Evolutionary conservation across 1,140 invertebrate species (phyloP), one percentile per base, ranked within the genome.

Genomic region (Cryptotermes secundus): DNA sequence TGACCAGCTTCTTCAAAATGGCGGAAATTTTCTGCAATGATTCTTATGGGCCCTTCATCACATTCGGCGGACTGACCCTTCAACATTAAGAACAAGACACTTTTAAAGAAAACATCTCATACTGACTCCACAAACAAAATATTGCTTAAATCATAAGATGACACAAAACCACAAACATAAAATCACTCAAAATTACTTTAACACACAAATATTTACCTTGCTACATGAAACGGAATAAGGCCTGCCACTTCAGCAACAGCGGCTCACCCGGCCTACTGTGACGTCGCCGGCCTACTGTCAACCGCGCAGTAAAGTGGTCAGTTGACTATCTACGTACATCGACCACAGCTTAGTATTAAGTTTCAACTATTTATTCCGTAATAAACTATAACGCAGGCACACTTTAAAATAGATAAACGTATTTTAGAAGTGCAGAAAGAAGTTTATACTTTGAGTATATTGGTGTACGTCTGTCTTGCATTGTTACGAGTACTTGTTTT

Each of bases 171-270:
- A 45, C 38, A 3, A 82, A 34, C n/a, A 34, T 3, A 45, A 45
- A 82, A 45, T 45, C 81, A 82, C 81, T 82, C 42, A 42, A 26
- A 82, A 45, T 82, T 82, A 31, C 26, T 35, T 72, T 65, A 79
- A 59, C 83, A 80, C 83, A 80, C 72, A 80, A 85, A 89, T 89
- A 88, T 89, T 91, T 91, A 91, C 90, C 90, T 91, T 90, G 90
- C 90, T 91, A 91, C 90, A 91, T 91, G 90, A 90, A 90, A 90
- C 90, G 90, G 88, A 90, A 90, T 89, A 90, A 89, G 88, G 85
- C 84, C 84, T 85, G 89, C 89, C 89, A 89, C 89, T 90, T 89
- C 89, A 87, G 88, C 89, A 89, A 90, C 89, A 88, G 89, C 90
- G 89, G 89, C 89, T 89, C 89, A 90, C 90, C 90, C 90, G 90